A percentile compares a stretch with the other conserved stretches of the same genome.
Conservation (phyloP, 2,888 invertebrate genomes). For the Scaptomyza tumidula region DNA sequence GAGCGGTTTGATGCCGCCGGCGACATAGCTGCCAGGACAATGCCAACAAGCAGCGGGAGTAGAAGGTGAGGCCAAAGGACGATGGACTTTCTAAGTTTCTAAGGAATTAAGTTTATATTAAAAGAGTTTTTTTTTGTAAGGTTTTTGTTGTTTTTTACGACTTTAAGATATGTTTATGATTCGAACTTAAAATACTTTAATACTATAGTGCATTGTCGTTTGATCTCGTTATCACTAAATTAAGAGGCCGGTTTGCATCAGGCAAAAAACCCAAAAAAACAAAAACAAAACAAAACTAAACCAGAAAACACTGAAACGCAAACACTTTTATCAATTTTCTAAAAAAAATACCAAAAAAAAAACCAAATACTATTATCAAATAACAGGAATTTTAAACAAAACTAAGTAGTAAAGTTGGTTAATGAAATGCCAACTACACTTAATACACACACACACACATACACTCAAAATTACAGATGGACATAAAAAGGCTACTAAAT, state of each 20-base stretch:
- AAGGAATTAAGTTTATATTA: slow-evolving; percentile 4
- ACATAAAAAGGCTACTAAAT: slow-evolving; percentile 13
- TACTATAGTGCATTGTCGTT: slow-evolving; percentile 11
- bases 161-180: slow-evolving; percentile 17
- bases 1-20: slow-evolving; percentile 12
- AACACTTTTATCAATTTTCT: slow-evolving; percentile 40
- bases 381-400: slow-evolving; percentile 20
- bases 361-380: slow-evolving; percentile 15
- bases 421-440: slow-evolving; percentile 4
- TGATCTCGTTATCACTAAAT: slow-evolving; percentile 58
- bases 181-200: slow-evolving; percentile 14
- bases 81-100: slow-evolving; percentile 13
- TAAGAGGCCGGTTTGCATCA: slow-evolving; percentile 42
- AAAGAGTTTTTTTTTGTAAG: not conserved
- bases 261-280: slow-evolving; percentile 5
- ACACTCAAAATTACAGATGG: not conserved
- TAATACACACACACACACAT: not conserved
- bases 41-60: not conserved
- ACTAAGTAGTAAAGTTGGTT: slow-evolving; percentile 12
- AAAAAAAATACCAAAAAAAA: slow-evolving; percentile 10
- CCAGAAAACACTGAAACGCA: slow-evolving; percentile 3
- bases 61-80: slow-evolving; percentile 6
- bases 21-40: slow-evolving; percentile 56
- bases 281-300: not conserved
- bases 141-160: slow-evolving; percentile 1